These are phyloP conservation scores for Cynodonichthys magdalenae DNA, from an alignment of 2,797 vertebrate species.

Conservation along the genomic window DNA sequence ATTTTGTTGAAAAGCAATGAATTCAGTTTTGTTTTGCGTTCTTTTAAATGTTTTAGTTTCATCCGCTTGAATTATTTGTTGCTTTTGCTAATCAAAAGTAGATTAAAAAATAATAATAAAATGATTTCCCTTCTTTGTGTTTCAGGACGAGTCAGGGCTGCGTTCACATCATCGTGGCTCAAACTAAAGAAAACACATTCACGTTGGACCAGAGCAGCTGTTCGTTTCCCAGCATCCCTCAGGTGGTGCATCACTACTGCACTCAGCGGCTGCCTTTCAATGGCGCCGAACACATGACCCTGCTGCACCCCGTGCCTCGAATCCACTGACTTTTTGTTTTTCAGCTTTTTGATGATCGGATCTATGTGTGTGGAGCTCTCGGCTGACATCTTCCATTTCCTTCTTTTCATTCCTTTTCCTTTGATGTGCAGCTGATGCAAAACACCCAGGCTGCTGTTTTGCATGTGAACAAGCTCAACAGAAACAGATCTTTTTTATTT, in stretches of 20 bases:
- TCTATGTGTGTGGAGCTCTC: slow-evolving; percentile 4
- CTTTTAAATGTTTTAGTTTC: too few species aligned
- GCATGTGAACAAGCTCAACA: slow-evolving; percentile 42
- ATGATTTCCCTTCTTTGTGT: background rate
- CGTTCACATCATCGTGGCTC: slow-evolving; percentile 95
- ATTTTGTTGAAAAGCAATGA: too few species aligned
- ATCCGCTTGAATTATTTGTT: too few species aligned
- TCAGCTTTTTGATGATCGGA: slow-evolving; percentile 2
- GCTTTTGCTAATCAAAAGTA: background rate
- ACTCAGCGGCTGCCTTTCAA: slow-evolving; percentile 90
- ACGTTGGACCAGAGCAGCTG: slow-evolving; percentile 92
- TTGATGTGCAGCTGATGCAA: slow-evolving; percentile 59
- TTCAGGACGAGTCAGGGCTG: slow-evolving; percentile 90
- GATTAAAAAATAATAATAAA: too few species aligned
- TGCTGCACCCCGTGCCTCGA: slow-evolving; percentile 87
- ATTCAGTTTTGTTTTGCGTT: too few species aligned
- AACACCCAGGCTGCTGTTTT: slow-evolving; percentile 57
- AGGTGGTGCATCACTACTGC: slow-evolving; percentile 92
- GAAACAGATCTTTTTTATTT: slow-evolving; percentile 36
- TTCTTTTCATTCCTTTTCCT: slow-evolving; percentile 20
- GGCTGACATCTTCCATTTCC: slow-evolving; percentile 3
- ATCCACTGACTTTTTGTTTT: slow-evolving; percentile 59
- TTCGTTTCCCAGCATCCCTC: slow-evolving; percentile 90
- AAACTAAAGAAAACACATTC: slow-evolving; percentile 92
- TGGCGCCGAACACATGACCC: slow-evolving; percentile 92